Evolutionary conservation across 1,140 invertebrate genomes (phyloP), one percentile per base, ranked within the genome.

Genomic region (Gryllus bimaculatus): DNA sequence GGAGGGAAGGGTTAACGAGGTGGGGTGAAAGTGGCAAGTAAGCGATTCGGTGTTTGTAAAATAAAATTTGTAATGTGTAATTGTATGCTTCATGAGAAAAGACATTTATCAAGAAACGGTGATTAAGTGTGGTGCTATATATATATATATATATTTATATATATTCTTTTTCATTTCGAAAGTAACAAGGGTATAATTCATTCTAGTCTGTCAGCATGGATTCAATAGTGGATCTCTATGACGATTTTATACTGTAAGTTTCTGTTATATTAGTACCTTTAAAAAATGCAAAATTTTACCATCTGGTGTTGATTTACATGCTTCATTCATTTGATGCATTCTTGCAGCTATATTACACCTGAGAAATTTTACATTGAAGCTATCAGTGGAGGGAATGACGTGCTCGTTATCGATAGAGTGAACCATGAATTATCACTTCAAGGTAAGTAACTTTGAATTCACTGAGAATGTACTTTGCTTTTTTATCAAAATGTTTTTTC

Each of bases 281-380:
- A 8, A 66, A 47, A 49, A 8, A n/a, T 80, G 49, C n/a, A 76
- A 26, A 48, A 15, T 75, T 74, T 75, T 20, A 77, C 47, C 74
- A 49, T 73, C 12, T 54, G 39, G 76, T 66, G 48, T 74, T 18
- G n/a, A 80, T 12, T 80, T 78, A 74, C 54, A 13, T 80, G 13
- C 15, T 48, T 80, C 74, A 54, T 74, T 10, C 78, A 79, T 81
- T 80, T 81, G 81, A 83, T 74, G 74, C 75, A 48, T 78, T 81
- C 82, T 87, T 87, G 76, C 81, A 93, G 91, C 81, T 91, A 93
- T 82, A 89, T 90, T 73, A 92, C 92, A n/a, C 88, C 90, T 47
- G 92, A 93, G 80, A 92, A 91, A 83, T 93, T 93, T 85, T 91
- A 91, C 81, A 86, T 94, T 49, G 91, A 93, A 85, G 90, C 93